Conservation (phyloP, 2,797 vertebrate genomes). For the Bradypus variegatus region DNA sequence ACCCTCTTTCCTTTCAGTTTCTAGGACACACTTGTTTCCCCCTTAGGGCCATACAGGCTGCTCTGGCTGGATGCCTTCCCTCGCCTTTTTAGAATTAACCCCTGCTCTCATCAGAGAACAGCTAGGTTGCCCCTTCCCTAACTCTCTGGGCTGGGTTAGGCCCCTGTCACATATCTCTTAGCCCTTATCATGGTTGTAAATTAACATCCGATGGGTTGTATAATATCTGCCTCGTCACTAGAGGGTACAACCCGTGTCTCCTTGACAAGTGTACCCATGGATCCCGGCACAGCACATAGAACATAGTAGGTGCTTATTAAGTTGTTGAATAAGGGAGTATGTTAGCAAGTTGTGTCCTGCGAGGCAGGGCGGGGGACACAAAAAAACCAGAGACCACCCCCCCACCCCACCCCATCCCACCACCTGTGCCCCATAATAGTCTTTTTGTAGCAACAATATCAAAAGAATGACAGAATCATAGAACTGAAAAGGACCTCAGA, state of each 20-base stretch:
- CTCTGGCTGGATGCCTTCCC: neutral
- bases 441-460: neutral
- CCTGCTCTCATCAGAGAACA: neutral
- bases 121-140: neutral
- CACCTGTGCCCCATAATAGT: too few relatives aligned
- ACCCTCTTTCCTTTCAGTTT: neutral
- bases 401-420: too few relatives aligned
- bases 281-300: neutral
- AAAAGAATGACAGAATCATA: neutral
- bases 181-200: neutral
- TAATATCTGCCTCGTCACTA: neutral
- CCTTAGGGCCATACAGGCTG: too few relatives aligned
- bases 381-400: too few relatives aligned
- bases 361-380: neutral
- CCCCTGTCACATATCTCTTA: neutral
- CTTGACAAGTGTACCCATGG: neutral
- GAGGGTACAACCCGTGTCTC: neutral
- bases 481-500: neutral
- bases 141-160: neutral
- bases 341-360: neutral
- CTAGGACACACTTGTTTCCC: neutral
- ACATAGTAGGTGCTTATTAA: neutral
- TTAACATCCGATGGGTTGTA: neutral
- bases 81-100: neutral
- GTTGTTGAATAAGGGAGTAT: neutral